Conservation (phyloP, 2,797 vertebrate species). For the Garrulus glandarius region DNA sequence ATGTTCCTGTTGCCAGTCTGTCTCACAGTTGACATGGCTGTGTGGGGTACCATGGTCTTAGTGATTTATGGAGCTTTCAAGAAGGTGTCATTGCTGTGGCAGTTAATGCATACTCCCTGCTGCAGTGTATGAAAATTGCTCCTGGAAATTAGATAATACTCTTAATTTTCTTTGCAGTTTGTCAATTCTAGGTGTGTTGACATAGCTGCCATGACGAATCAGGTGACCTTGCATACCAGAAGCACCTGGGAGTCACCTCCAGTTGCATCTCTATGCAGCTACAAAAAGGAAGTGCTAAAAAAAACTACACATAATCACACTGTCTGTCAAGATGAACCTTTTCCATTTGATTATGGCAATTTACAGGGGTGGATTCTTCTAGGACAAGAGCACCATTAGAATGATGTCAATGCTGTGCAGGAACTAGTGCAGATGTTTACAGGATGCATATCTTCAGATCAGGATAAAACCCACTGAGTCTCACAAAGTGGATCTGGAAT, state of each 20-base stretch:
- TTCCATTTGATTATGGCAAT: background rate
- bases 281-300: background rate
- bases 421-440: background rate
- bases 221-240: conserved; percentile 53
- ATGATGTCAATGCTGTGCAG: background rate
- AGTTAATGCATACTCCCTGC: conserved; percentile 70
- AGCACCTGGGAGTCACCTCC: background rate
- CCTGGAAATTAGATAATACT: conserved; percentile 76
- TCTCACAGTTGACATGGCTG: background rate
- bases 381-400: background rate
- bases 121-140: conserved; percentile 71
- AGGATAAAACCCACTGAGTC: background rate
- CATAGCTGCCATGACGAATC: conserved; percentile 64
- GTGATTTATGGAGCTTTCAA: conserved; percentile 76
- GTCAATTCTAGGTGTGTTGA: conserved; percentile 68
- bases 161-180: conserved; percentile 77
- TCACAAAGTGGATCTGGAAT: background rate
- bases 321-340: background rate
- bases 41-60: background rate
- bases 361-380: background rate
- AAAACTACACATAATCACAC: background rate
- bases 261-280: background rate
- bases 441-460: background rate
- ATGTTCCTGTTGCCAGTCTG: conserved; percentile 28
- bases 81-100: conserved; percentile 57